A percentile compares a stretch with the other conserved stretches of the same genome.
Conservation (phyloP, 2,888 invertebrate species). For the Agonopterix arenella region DNA sequence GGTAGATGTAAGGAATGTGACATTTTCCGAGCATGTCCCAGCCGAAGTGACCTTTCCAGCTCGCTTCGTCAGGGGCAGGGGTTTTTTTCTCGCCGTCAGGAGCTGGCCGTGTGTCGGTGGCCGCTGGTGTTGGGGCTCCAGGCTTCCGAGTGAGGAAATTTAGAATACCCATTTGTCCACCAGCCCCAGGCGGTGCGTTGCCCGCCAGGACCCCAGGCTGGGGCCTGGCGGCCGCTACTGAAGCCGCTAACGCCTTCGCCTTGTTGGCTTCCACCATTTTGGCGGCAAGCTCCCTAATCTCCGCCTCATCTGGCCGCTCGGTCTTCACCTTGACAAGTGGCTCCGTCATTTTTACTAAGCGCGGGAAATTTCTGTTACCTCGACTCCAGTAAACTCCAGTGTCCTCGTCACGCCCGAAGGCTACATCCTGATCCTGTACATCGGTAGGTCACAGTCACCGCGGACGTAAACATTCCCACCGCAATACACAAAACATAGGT, state of each 20-base stretch:
- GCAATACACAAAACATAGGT: slow-evolving; percentile 36
- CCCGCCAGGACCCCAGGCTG: slow-evolving; percentile 60
- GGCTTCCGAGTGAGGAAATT: slow-evolving; percentile 77
- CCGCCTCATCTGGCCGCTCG: slow-evolving; percentile 89
- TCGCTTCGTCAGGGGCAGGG: slow-evolving; percentile 82
- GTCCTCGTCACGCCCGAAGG: slow-evolving; percentile 15
- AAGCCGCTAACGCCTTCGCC: slow-evolving; percentile 73
- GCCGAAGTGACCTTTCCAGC: slow-evolving; percentile 89
- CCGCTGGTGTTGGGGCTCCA: slow-evolving; percentile 21
- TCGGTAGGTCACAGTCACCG: slow-evolving; percentile 41
- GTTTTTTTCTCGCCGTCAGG: slow-evolving; percentile 59
- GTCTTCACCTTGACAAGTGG: slow-evolving; percentile 78
- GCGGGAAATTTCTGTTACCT: slow-evolving; percentile 10
- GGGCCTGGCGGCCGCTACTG: slow-evolving; percentile 69
- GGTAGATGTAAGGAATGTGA: slow-evolving; percentile 92
- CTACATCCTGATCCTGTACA: slow-evolving; percentile 54
- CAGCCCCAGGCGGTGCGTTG: slow-evolving; percentile 46
- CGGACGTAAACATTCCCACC: slow-evolving; percentile 55
- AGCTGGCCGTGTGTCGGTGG: slow-evolving; percentile 41
- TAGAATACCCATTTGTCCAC: slow-evolving; percentile 77
- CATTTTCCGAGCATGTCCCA: slow-evolving; percentile 93
- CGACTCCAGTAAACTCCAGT: slow-evolving; percentile 3
- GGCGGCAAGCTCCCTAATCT: slow-evolving; percentile 90
- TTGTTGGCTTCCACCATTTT: slow-evolving; percentile 91
- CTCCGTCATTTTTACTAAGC: slow-evolving; percentile 45